These are phyloP conservation scores for Galeopterus variegatus DNA, from an alignment of 2,113 vertebrate genomes.

Conservation along the genomic window DNA sequence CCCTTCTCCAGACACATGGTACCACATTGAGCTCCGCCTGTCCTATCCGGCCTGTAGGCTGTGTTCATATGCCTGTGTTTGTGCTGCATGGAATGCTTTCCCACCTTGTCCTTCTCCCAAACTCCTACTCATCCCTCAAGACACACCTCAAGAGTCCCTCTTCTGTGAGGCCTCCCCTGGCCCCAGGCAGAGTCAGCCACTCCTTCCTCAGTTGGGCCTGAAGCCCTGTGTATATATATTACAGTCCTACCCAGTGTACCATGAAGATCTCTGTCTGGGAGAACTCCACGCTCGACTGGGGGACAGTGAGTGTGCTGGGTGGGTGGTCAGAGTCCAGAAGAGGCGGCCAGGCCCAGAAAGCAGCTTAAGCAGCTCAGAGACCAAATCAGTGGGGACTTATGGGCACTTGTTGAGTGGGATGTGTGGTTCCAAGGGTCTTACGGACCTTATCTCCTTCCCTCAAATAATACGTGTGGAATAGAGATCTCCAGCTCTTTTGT, in stretches of 20 bases:
- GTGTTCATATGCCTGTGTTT: accelerated
- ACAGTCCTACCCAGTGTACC: not conserved
- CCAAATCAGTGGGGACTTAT: not conserved
- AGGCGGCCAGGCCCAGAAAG: not conserved
- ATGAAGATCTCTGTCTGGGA: not conserved
- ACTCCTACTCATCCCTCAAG: not conserved
- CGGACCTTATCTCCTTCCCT: not conserved
- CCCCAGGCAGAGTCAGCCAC: not conserved
- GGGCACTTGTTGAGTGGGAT: not conserved
- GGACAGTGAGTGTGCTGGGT: no score
- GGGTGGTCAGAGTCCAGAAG: not conserved
- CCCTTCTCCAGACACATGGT: accelerated
- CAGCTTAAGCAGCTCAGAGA: not conserved
- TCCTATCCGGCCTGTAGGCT: no score
- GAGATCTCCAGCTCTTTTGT: accelerated
- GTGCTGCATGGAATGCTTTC: not conserved
- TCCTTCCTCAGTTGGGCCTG: not conserved
- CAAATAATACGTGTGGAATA: not conserved
- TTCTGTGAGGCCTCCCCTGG: not conserved
- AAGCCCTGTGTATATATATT: not conserved
- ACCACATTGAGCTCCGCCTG: no score
- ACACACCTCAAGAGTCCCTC: not conserved
- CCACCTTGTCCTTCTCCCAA: not conserved
- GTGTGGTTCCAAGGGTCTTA: not conserved
- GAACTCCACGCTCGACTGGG: not conserved